phyloP scores from a whole-genome alignment of 2,888 invertebrate genomes.

The Idaea straminata region DNA sequence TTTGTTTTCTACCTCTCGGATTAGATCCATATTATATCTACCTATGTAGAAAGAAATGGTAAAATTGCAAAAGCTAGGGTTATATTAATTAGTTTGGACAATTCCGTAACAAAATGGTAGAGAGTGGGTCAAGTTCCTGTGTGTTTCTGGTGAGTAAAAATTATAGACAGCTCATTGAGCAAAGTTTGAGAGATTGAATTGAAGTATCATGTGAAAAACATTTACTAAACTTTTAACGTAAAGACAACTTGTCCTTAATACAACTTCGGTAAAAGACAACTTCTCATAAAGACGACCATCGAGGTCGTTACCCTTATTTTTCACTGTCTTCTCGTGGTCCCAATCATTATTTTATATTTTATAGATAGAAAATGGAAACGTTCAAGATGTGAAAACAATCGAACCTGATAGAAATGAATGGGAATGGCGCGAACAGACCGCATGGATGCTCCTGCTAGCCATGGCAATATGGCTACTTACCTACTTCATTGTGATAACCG shows the following conservation, averaged over 20 bases:
- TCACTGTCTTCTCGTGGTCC: too few species aligned
- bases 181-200: too few species aligned
- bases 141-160: constrained; percentile 14
- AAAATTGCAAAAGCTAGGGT: background rate
- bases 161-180: background rate
- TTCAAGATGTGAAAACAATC: background rate
- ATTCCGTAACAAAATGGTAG: constrained; percentile 4
- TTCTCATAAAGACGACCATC: too few species aligned
- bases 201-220: too few species aligned
- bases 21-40: too few species aligned
- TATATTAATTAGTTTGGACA: background rate
- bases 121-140: constrained; percentile 4
- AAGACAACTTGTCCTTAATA: too few species aligned
- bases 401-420: background rate
- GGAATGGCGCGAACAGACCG: constrained; percentile 14
- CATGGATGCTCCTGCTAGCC: constrained; percentile 45
- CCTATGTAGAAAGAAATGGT: background rate
- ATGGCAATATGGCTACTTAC: constrained; percentile 46
- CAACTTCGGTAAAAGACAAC: too few species aligned
- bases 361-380: constrained; percentile 18
- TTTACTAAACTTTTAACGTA: too few species aligned
- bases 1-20: too few species aligned
- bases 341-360: background rate
- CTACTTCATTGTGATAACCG: constrained; percentile 39
- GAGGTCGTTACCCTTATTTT: too few species aligned